Percentiles rank a stretch among this genome's conserved stretches.
Conservation (phyloP, 2,113 vertebrate genomes). For the Emydocephalus ijimae region DNA sequence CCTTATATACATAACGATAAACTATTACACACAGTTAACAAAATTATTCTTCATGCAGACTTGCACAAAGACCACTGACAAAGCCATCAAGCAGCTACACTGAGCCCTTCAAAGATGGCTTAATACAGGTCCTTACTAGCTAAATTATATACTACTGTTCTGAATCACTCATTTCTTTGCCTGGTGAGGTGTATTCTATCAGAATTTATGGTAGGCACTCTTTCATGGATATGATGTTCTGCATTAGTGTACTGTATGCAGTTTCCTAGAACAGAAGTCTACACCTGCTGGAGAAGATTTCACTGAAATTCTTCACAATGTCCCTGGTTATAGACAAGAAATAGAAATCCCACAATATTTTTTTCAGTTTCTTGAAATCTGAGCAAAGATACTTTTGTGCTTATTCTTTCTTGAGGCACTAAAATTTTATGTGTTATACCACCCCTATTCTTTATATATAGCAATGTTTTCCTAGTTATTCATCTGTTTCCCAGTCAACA, state of each 20-base stretch:
- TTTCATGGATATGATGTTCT: neutral
- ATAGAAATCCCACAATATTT: neutral
- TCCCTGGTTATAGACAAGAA: neutral
- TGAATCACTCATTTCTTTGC: neutral
- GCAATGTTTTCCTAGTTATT: neutral
- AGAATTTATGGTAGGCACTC: neutral
- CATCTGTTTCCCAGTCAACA: neutral
- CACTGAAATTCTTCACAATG: neutral
- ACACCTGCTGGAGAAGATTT: neutral
- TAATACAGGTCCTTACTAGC: neutral
- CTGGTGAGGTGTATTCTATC: neutral
- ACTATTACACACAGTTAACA: neutral
- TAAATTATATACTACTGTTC: neutral
- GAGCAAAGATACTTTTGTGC: neutral
- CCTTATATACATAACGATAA: neutral
- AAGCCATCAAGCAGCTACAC: neutral
- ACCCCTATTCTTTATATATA: neutral
- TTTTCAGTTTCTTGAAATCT: neutral
- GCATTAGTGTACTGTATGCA: neutral
- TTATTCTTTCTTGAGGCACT: neutral
- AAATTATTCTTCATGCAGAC: neutral
- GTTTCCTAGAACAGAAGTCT: neutral
- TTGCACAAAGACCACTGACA: neutral
- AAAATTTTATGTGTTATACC: neutral
- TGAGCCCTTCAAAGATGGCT: neutral